phyloP scores from a whole-genome alignment of 1,140 invertebrate genomes.

The Ceratina australensis region DNA sequence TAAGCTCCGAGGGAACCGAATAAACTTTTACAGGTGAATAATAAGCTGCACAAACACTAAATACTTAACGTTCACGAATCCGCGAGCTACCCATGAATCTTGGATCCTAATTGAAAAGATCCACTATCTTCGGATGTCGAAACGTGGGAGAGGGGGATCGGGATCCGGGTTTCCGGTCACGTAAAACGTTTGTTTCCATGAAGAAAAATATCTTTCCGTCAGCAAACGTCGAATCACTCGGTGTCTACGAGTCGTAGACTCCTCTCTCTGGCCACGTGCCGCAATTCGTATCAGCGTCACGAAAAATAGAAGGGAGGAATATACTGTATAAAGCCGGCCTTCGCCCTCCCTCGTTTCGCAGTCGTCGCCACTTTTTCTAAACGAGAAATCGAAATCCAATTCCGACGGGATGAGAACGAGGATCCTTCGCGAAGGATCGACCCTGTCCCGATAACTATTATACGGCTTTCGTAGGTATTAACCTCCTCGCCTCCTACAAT shows the following conservation, averaged over 20 bases:
- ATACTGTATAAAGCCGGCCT: slow-evolving; percentile 1
- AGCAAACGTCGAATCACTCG: slow-evolving; percentile 15
- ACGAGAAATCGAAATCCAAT: slow-evolving; percentile 40
- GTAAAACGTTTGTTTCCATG: slow-evolving; percentile 69
- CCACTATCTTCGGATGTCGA: slow-evolving; percentile 46
- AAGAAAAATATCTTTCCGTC: slow-evolving; percentile 58
- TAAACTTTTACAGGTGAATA: no score
- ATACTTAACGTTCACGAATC: no score
- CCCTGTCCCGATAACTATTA: not conserved
- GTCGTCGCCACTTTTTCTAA: slow-evolving; percentile 9
- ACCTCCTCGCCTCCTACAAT: no score
- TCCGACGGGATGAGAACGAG: not conserved
- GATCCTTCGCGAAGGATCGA: not conserved
- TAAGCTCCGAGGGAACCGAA: no score
- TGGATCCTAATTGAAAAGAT: slow-evolving; percentile 74
- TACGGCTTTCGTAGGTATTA: no score
- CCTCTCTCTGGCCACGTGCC: slow-evolving; percentile 51
- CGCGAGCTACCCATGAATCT: slow-evolving; percentile 64
- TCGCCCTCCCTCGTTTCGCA: slow-evolving; percentile 26
- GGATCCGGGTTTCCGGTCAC: slow-evolving; percentile 71
- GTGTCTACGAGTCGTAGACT: slow-evolving; percentile 26
- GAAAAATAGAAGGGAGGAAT: slow-evolving; percentile 34
- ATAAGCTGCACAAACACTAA: no score
- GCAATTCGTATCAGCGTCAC: slow-evolving; percentile 53
- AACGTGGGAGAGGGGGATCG: not conserved